phyloP scores from a whole-genome alignment of 1,140 invertebrate species.

The Drosophila tropicalis region DNA sequence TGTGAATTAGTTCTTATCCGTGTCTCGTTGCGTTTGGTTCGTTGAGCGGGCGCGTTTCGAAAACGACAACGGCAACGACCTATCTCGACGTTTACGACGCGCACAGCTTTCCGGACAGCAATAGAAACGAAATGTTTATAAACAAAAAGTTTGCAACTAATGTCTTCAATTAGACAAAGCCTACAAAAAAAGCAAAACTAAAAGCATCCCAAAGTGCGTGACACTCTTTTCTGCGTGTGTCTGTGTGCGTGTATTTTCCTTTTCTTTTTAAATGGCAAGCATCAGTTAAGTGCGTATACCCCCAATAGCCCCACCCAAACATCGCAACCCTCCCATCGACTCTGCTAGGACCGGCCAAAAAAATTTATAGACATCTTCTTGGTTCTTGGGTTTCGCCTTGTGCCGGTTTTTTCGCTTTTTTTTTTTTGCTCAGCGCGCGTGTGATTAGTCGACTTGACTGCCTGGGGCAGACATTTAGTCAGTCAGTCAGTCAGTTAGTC shows the following conservation, averaged over 20 bases:
- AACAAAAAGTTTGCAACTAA: constrained; percentile 34
- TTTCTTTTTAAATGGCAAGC: constrained; percentile 30
- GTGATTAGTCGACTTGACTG: constrained; percentile 14
- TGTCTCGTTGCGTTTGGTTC: constrained; percentile 50
- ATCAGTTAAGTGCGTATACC: constrained; percentile 37
- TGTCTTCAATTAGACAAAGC: constrained; percentile 42
- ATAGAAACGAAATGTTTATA: constrained; percentile 5
- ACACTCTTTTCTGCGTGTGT: constrained; percentile 17
- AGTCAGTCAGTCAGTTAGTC: not conserved
- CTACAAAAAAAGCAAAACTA: constrained; percentile 16
- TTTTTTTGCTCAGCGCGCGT: not conserved
- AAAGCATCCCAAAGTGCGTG: constrained; percentile 36
- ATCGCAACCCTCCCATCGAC: not conserved
- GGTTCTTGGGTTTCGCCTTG: not conserved
- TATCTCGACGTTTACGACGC: constrained; percentile 19
- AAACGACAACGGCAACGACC: not conserved
- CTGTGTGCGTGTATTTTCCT: no score
- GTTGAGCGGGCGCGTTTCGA: constrained; percentile 38
- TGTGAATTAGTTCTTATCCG: constrained; percentile 52
- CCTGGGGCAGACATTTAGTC: not conserved
- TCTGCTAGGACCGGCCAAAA: not conserved
- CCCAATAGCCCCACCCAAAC: no score
- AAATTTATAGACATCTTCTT: not conserved
- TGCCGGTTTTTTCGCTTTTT: constrained; percentile 15
- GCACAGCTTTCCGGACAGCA: no score